Base-by-base conservation (phyloP, 2,113 vertebrate genomes). In the Ophthalmolycus amberensis region DNA sequence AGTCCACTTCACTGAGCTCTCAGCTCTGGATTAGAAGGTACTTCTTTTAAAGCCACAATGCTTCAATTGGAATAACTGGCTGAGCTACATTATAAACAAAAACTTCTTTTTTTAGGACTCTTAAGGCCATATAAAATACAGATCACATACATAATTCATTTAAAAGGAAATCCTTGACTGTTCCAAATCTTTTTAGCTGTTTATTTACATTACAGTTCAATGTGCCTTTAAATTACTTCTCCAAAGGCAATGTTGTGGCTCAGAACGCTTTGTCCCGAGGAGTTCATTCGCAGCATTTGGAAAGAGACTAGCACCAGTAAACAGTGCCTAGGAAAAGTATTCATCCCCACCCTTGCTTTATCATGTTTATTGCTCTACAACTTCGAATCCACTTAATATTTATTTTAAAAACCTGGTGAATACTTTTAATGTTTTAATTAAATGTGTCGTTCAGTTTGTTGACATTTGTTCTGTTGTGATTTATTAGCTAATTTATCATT, bases 71-170 rank as follows among this genome's bases (percentile, higher is more conserved):
- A 27, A 52, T 20, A 12, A 59, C 37, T 48, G 54, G 37, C 32
- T 11, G 76, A 71, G 66, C 73, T 85, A 85, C 84, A 78, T 78
- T 76, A 16, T 72, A 6, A 54, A 76, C n/a, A 48, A 32, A 32
- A 32, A 32, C 29, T 25, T 25, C 5, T 34, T 34, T 34, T 34
- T 34, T 34, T 34, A 34, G 34, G 50, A 58, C 37, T 71, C 27
- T 75, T 27, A 70, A 75, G 44, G 58, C 32, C 46, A 8, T 32
- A 60, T n/a, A 9, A 32, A 58, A 77, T 25, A 56, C 69, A 75
- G 18, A 48, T 77, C 20, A 65, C 27, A 25, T 18, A 58, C 2
- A 42, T 25, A 27, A 22, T 0, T 44, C 9, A 38, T 82, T 14
- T 67, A 1, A 62, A 64, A 44, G 25, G 4, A 14, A 52, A 37